Percentiles rank a stretch among this genome's conserved stretches.
Evolutionary conservation across 2,113 vertebrate species (phyloP).

Genomic region (Sturnus vulgaris): DNA sequence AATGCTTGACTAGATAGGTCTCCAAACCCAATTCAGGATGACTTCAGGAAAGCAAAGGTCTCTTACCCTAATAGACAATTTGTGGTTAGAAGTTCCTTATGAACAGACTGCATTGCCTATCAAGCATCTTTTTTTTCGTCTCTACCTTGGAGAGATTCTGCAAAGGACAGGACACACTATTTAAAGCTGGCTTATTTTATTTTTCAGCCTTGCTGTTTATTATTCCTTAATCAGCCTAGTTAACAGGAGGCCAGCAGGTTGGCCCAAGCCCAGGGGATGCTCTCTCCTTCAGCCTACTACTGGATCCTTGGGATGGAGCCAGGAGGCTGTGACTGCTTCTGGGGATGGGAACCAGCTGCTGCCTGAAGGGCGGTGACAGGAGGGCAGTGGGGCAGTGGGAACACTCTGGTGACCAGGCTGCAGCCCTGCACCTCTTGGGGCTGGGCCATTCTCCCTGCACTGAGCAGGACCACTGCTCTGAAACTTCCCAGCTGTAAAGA

Average conservation of each 20-base stretch:
- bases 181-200: background rate
- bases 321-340: background rate
- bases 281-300: background rate
- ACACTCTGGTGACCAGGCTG: accelerated
- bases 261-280: background rate
- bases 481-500: background rate
- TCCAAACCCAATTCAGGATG: background rate
- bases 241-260: background rate
- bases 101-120: background rate
- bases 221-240: background rate
- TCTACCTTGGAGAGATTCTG: background rate
- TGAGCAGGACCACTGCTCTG: accelerated
- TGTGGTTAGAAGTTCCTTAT: background rate
- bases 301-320: background rate
- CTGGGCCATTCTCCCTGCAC: background rate
- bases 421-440: background rate
- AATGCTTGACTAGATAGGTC: background rate
- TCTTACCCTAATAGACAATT: background rate
- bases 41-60: background rate
- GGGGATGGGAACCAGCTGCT: background rate
- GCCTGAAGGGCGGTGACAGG: too few species aligned
- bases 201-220: background rate
- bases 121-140: background rate
- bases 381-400: background rate
- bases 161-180: background rate